phyloP scores from a whole-genome alignment of 2,888 invertebrate genomes.

The Dryadula phaetusa region DNA sequence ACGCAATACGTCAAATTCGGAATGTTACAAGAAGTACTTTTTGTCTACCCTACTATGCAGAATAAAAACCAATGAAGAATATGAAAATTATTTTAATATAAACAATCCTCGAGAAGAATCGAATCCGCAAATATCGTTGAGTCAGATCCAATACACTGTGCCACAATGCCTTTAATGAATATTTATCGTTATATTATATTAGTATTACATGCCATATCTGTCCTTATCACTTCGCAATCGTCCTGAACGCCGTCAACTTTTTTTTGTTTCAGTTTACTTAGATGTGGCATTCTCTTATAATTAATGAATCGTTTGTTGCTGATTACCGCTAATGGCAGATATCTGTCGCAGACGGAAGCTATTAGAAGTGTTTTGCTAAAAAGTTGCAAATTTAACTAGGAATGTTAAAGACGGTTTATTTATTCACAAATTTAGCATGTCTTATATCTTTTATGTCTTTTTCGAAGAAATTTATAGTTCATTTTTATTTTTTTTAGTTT shows the following conservation, averaged over 20 bases:
- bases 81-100: no score
- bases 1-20: no score
- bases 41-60: no score
- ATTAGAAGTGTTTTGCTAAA: slow-evolving; percentile 47
- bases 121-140: no score
- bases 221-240: neutral
- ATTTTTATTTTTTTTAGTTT: no score
- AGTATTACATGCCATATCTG: slow-evolving; percentile 13
- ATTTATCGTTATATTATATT: neutral
- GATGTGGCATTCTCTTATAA: slow-evolving; percentile 68
- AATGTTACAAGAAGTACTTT: no score
- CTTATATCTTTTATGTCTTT: neutral
- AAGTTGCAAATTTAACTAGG: slow-evolving; percentile 22
- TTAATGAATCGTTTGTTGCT: slow-evolving; percentile 73
- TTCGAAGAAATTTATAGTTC: no score
- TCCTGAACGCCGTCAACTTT: slow-evolving; percentile 46
- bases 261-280: slow-evolving; percentile 74
- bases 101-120: no score
- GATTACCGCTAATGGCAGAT: slow-evolving; percentile 68
- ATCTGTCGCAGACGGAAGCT: slow-evolving; percentile 55
- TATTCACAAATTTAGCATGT: neutral
- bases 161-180: no score
- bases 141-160: no score
- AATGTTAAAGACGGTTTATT: neutral
- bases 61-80: no score